Percentiles rank a stretch among this genome's conserved stretches.
These are phyloP conservation scores for Novumbra hubbsi DNA, from an alignment of 2,797 vertebrate species.

Conservation along the genomic window DNA sequence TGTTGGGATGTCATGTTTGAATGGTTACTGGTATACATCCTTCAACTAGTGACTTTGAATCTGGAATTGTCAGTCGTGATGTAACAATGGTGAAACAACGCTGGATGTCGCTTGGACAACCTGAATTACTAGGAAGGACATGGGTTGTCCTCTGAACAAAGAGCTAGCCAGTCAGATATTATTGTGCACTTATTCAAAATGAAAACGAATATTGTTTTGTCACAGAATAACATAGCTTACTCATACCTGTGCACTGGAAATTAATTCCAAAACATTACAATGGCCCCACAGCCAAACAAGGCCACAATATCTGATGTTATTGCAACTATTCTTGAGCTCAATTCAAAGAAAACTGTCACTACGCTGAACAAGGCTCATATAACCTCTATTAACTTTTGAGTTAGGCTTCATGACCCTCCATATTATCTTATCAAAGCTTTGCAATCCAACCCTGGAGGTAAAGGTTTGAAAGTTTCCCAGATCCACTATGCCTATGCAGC, in stretches of 20 bases:
- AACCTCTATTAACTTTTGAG: conserved; percentile 48
- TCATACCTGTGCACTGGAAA: conserved; percentile 30
- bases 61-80: conserved; percentile 19
- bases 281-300: conserved; percentile 19
- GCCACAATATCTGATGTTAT: conserved; percentile 23
- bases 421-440: conserved; percentile 49
- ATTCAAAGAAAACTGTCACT: conserved; percentile 47
- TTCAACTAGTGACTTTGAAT: conserved; percentile 25
- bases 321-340: conserved; percentile 44
- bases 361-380: conserved; percentile 48
- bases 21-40: conserved; percentile 15
- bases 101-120: background rate
- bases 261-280: conserved; percentile 44
- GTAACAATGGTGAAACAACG: conserved; percentile 15
- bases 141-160: background rate
- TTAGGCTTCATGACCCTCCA: conserved; percentile 48
- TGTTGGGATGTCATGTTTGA: conserved; percentile 34
- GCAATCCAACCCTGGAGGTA: conserved; percentile 48
- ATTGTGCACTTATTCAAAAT: background rate
- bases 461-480: conserved; percentile 48
- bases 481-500: conserved; percentile 56
- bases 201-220: background rate
- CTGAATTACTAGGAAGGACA: background rate
- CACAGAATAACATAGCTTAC: conserved; percentile 17
- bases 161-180: background rate